A percentile compares a stretch with the other conserved stretches of the same genome.
phyloP scores from a whole-genome alignment of 2,113 vertebrate species.

The Donacobius atricapilla region DNA sequence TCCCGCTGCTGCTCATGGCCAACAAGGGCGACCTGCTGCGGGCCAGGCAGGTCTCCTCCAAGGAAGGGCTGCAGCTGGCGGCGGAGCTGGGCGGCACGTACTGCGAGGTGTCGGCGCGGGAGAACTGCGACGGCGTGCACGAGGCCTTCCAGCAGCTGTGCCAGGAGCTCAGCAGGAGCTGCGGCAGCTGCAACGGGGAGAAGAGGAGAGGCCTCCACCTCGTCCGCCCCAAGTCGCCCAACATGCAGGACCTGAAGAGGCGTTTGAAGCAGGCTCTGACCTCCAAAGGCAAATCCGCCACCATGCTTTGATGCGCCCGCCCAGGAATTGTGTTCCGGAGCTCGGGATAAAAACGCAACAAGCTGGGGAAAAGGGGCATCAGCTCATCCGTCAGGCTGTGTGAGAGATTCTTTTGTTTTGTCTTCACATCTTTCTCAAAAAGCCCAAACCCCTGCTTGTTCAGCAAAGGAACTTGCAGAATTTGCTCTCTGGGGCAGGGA shows the following conservation, averaged over 20 bases:
- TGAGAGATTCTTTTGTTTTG: not conserved
- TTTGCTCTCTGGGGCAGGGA: not conserved
- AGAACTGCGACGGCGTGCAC: conserved; percentile 85
- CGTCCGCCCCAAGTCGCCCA: conserved; percentile 88
- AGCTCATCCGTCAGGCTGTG: fast-evolving
- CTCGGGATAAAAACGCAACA: fast-evolving
- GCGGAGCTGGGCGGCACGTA: conserved; percentile 79
- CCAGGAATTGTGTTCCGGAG: fast-evolving
- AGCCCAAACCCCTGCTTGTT: fast-evolving
- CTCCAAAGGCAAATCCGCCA: conserved; percentile 84
- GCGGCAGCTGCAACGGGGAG: conserved; percentile 83
- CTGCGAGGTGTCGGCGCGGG: conserved; percentile 88
- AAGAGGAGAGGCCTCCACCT: conserved; percentile 88
- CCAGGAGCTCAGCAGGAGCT: conserved; percentile 83
- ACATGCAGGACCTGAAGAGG: conserved; percentile 94
- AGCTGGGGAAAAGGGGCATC: not conserved
- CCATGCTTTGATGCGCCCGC: conserved; percentile 67
- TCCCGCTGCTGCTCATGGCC: conserved; percentile 86
- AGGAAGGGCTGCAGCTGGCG: conserved; percentile 83
- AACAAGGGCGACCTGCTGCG: conserved; percentile 91
- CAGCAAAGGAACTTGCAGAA: not conserved
- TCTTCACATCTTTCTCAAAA: not conserved
- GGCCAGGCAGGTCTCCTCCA: conserved; percentile 84
- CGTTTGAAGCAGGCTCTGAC: conserved; percentile 89
- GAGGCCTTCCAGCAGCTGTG: conserved; percentile 87